Evolutionary conservation across 2,113 vertebrate species (phyloP).

Genomic region (Antennarius striatus): DNA sequence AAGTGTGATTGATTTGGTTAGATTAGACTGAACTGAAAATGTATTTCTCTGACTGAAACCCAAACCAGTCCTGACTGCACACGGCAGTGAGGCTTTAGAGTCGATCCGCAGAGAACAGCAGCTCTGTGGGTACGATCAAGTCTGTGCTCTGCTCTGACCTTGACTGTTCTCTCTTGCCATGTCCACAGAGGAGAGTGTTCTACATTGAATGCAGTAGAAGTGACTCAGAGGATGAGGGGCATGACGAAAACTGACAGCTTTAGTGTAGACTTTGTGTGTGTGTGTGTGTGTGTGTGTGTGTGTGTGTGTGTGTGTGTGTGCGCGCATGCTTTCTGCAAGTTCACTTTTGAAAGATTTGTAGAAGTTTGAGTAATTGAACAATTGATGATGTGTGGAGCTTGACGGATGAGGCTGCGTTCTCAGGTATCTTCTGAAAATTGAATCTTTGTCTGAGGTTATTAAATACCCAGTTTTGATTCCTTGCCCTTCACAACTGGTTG

Average conservation of each 20-base stretch:
- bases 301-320: neutral
- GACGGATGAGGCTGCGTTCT: no score
- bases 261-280: conserved; percentile 24
- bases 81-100: neutral
- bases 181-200: conserved; percentile 89
- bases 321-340: neutral
- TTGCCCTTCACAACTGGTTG: no score
- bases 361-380: no score
- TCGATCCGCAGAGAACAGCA: neutral
- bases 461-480: no score
- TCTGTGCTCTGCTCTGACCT: conserved; percentile 39
- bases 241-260: conserved; percentile 75
- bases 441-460: no score
- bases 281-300: conserved; percentile 16
- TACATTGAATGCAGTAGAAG: conserved; percentile 82
- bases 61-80: no score
- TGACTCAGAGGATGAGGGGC: conserved; percentile 82
- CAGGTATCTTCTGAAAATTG: no score
- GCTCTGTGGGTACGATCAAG: conserved; percentile 1
- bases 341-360: no score
- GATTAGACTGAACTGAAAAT: neutral
- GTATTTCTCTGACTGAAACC: neutral
- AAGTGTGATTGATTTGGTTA: neutral
- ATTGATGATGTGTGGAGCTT: no score
- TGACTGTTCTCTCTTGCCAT: conserved; percentile 78